These are phyloP conservation scores for Dipodomys ordii DNA, from an alignment of 2,113 vertebrate genomes.

Conservation along the genomic window DNA sequence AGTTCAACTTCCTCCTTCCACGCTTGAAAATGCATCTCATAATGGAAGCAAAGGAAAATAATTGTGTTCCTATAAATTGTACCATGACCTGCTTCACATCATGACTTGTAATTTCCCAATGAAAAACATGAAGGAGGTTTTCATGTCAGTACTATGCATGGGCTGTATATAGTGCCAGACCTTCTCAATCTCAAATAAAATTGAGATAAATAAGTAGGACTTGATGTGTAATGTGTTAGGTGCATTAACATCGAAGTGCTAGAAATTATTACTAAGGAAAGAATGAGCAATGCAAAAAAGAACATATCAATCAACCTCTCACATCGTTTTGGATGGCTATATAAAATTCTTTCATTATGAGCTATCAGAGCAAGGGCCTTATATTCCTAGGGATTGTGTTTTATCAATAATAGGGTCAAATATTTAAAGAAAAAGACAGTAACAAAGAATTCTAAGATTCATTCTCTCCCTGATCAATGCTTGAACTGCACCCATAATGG, in stretches of 20 bases:
- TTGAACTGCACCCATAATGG: neutral
- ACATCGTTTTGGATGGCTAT: neutral
- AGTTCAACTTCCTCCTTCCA: neutral
- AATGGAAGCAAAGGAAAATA: neutral
- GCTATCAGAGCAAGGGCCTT: neutral
- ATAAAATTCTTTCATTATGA: neutral
- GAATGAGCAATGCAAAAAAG: neutral
- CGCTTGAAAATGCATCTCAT: neutral
- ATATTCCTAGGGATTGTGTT: neutral
- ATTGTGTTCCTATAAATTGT: too few relatives aligned
- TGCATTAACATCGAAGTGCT: too few relatives aligned
- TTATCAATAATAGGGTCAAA: neutral
- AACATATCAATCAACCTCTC: too few relatives aligned
- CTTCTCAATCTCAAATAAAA: neutral
- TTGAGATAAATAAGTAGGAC: neutral
- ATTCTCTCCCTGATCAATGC: conserved; percentile 1
- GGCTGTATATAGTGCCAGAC: too few relatives aligned
- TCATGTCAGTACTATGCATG: neutral
- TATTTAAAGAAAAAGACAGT: neutral
- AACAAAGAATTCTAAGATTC: neutral
- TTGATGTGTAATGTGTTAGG: neutral
- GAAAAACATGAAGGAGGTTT: neutral
- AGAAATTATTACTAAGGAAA: neutral
- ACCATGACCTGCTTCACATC: too few relatives aligned
- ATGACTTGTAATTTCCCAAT: neutral